Evolutionary conservation across 2,888 invertebrate species (phyloP), one percentile per base, ranked within the genome.

Genomic region (Spicauda simplicius): DNA sequence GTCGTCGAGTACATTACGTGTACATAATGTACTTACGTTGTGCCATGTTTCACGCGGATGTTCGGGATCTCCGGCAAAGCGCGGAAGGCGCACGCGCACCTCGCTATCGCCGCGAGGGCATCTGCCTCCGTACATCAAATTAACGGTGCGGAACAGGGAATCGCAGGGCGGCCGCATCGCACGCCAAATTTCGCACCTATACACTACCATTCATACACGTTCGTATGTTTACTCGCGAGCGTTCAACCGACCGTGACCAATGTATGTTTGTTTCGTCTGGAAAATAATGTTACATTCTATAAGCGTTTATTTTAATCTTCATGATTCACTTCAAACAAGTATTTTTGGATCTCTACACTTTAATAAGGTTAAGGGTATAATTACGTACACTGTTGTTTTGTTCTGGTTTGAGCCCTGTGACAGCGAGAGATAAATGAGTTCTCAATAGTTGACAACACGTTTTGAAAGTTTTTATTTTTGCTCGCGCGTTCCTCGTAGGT

Each of bases 71-170:
- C 71, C 72, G 64, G 79, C 79, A 81, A 80, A 74, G 74, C 70
- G 71, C 70, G 72, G 71, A 71, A 71, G 70, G 72, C 69, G 67
- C 69, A 68, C 70, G 72, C 74, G 74, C 77, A 69, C 69, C 70
- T 71, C 71, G 75, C 72, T 83, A 85, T 87, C 85, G 76, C 77
- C 73, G 74, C 74, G 80, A 75, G 80, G 84, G 82, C 82, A 84
- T 86, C 87, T 83, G 86, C 84, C 82, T 85, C 80, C 75, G 82
- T 80, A 82, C 80, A 82, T 86, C 81, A 86, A 86, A 86, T 86
- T 85, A 88, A 87, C 89, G 81, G 82, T 73, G 86, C 84, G 85
- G 83, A 90, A 88, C 88, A 78, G 80, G 80, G 79, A 77, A 76
- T 73, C 62, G 73, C 73, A 73, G 69, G 73, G 75, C 73, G 72